phyloP scores from a whole-genome alignment of 2,888 invertebrate species.

The Eupithecia tripunctaria region DNA sequence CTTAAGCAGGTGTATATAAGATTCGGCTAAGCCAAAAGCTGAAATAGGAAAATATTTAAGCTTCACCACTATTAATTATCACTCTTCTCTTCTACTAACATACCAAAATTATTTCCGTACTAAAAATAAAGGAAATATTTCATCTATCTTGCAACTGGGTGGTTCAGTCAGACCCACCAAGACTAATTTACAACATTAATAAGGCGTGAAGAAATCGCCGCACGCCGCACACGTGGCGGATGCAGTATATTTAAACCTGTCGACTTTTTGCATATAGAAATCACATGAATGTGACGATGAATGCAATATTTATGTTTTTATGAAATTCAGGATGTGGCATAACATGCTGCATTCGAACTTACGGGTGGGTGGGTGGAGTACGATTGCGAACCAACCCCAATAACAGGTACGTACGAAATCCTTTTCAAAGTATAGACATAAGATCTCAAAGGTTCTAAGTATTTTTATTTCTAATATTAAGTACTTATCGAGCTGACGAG shows the following conservation, averaged over 20 bases:
- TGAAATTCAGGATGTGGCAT: slow-evolving; percentile 12
- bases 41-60: not conserved
- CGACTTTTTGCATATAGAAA: slow-evolving; percentile 43
- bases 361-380: not conserved
- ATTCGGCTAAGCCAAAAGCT: too few species aligned
- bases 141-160: slow-evolving; percentile 54
- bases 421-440: not conserved
- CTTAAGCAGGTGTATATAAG: too few species aligned
- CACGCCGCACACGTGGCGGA: slow-evolving; percentile 67
- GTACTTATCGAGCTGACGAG: too few species aligned
- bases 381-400: not conserved
- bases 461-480: not conserved
- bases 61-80: not conserved
- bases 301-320: slow-evolving; percentile 13
- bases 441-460: not conserved
- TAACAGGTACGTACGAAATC: not conserved
- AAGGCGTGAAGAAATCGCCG: slow-evolving; percentile 72
- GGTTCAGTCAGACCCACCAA: slow-evolving; percentile 52
- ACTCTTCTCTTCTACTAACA: not conserved
- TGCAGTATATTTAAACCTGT: slow-evolving; percentile 56
- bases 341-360: not conserved
- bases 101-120: not conserved
- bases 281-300: slow-evolving; percentile 22
- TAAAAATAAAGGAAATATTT: slow-evolving; percentile 24
- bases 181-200: slow-evolving; percentile 76